Base-by-base conservation (phyloP, 2,888 invertebrate species). In the Sarcophaga rosellei region DNA sequence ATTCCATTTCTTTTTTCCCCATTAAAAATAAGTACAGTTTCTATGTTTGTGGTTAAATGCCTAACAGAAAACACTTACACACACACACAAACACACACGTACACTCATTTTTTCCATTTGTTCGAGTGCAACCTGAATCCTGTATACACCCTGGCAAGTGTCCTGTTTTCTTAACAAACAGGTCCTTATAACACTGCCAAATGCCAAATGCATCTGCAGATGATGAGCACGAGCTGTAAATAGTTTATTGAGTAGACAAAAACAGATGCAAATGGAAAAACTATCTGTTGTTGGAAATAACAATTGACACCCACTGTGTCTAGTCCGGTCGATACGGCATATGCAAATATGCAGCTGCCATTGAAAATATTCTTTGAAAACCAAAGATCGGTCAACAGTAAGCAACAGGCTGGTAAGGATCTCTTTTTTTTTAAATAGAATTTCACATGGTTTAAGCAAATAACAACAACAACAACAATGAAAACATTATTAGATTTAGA, bases 341-440 rank as follows among this genome's bases (percentile, higher is more conserved):
- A 86, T 86, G 86, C 86, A 86, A 86, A 86, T 86, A 74, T 45
- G 77, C 83, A 84, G 85, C 82, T 82, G 85, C 62, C 65, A n/a
- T 4, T 61, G 25, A 57, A 6, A 57, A 62, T 59, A 2, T 73
- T 69, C 62, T 10, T 10, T 57, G 79, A 79, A 59, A 70, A 68
- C 45, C 21, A 53, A 70, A 72, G 72, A 65, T 57, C 57, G 75
- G 44, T 66, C 66, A 76, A 76, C 66, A 66, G 11, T 20, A 75
- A 59, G 84, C 84, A 84, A 80, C 80, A 81, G 77, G 68, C 81
- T 85, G 59, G 15, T 69, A 74, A 70, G 81, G 77, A 85, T 81
- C 78, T 35, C 0, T 35, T 35, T 35, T 35, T 35, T 35, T 35
- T 35, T 2, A 59, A 63, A 47, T 66, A 15, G 17, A 66, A 75